Base-by-base conservation (phyloP, 1,140 invertebrate species). In the Conus betulinus region DNA sequence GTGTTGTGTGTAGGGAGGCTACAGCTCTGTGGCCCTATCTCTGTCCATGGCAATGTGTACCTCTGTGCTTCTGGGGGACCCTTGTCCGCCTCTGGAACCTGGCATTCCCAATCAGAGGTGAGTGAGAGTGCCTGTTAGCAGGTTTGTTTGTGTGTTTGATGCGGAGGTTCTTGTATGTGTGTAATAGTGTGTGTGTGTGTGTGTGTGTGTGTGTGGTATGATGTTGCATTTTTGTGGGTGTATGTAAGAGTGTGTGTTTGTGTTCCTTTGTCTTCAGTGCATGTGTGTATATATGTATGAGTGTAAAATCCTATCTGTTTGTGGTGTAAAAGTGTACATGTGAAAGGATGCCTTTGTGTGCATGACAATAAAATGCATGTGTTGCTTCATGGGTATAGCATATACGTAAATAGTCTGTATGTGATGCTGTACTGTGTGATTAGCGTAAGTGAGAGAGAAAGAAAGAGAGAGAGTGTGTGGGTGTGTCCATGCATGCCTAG, bases 61-160 rank as follows among this genome's bases (percentile, higher is more conserved):
- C 0, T 98, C 98, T 95, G 97, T 98, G 0, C 95, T 99, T 20
- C 95, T 99, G 0, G 98, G 98, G 0, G 98, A 99, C 95, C 97
- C 98, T 0, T 94, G 98, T 84, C 96, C 97, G 0, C 94, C 95
- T 71, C 78, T 93, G 63, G 82, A 74, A 25, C 89, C 84, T 52
- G 53, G 87, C 51, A 60, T 87, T 85, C 94, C 94, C 51, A 89
- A 89, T 90, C 60, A 90, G 51, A 92, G 91, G 93, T 95, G 90
- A 89, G 90, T 82, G 39, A 15, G 8, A 11, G 52, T 67, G 57
- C 27, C 5, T 84, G 27, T 84, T 11, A 23, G 57, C n/a, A 17
- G 51, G 53, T 84, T 8, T 76, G 71, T 76, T 8, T 76, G 71
- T 76, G 17, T 76, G 71, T 76, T 20, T 60, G 15, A 4, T 8